Percentiles rank a stretch among this genome's conserved stretches.
phyloP scores from a whole-genome alignment of 2,888 invertebrate species.

The Blastobasis lacticolella region DNA sequence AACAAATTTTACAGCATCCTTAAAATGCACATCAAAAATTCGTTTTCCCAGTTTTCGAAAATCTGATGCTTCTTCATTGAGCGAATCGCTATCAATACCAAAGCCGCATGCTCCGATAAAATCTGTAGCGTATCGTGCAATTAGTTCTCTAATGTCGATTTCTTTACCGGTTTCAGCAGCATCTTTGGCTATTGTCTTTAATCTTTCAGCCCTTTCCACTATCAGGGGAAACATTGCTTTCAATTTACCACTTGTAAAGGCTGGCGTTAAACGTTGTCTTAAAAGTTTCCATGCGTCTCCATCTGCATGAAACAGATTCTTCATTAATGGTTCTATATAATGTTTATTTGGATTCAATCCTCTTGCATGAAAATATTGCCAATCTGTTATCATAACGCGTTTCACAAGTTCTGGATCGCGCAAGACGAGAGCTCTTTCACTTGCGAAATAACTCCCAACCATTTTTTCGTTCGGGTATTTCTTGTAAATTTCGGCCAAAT shows the following conservation, averaged over 20 bases:
- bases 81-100: slow-evolving; percentile 52
- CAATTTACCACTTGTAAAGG: slow-evolving; percentile 55
- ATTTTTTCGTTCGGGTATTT: slow-evolving; percentile 54
- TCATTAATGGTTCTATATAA: slow-evolving; percentile 48
- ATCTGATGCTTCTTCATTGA: slow-evolving; percentile 48
- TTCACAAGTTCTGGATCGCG: slow-evolving; percentile 55
- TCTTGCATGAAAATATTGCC: slow-evolving; percentile 46
- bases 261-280: slow-evolving; percentile 53
- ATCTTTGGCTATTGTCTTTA: slow-evolving; percentile 41
- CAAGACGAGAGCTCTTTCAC: slow-evolving; percentile 44
- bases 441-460: slow-evolving; percentile 49
- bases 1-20: slow-evolving; percentile 35
- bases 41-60: slow-evolving; percentile 52
- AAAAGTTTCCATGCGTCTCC: slow-evolving; percentile 57
- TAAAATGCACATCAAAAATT: slow-evolving; percentile 43
- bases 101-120: slow-evolving; percentile 62
- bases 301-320: slow-evolving; percentile 56
- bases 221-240: slow-evolving; percentile 62
- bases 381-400: slow-evolving; percentile 48
- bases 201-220: slow-evolving; percentile 47
- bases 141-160: slow-evolving; percentile 50
- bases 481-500: slow-evolving; percentile 42
- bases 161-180: slow-evolving; percentile 10
- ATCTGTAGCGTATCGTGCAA: slow-evolving; percentile 62
- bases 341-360: slow-evolving; percentile 45